A percentile compares a stretch with the other conserved stretches of the same genome.
phyloP scores from a whole-genome alignment of 92 coral and sea anemone species.

The Diadumene lineata region DNA sequence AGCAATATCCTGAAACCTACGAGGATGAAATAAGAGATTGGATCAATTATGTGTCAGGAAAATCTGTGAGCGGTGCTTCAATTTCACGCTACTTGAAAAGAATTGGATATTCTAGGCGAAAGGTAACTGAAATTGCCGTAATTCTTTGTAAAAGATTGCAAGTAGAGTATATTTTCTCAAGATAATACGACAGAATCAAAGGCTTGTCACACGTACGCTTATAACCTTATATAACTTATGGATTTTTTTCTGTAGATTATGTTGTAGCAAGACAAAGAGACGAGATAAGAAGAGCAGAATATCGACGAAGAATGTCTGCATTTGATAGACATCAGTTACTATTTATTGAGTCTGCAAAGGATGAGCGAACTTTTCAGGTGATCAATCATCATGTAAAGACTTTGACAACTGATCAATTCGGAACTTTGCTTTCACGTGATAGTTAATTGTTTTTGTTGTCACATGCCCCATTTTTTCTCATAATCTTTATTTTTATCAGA shows the following conservation, averaged over 20 bases:
- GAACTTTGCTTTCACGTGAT: too few relatives aligned
- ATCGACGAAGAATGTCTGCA: slow-evolving; percentile 19
- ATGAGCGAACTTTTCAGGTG: slow-evolving; percentile 31
- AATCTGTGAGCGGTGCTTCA: neutral
- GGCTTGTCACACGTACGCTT: neutral
- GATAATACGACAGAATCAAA: neutral
- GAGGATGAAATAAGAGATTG: slow-evolving; percentile 26
- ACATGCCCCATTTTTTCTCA: too few relatives aligned
- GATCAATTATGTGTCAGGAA: slow-evolving; percentile 16
- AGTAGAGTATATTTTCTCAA: neutral
- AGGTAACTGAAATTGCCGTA: neutral
- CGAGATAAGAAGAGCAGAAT: slow-evolving; percentile 26
- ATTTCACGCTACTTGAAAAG: neutral
- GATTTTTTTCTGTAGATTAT: neutral
- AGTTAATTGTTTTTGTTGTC: too few relatives aligned
- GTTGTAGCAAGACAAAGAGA: slow-evolving; percentile 38
- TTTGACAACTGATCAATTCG: too few relatives aligned
- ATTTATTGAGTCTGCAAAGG: slow-evolving; percentile 41
- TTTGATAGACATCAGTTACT: slow-evolving; percentile 24
- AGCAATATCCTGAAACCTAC: slow-evolving; percentile 18
- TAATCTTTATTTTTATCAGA: too few relatives aligned
- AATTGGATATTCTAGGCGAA: slow-evolving; percentile 21
- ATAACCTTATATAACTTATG: neutral
- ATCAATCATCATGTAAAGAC: too few relatives aligned
- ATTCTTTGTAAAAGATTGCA: neutral